Evolutionary conservation across 2,113 vertebrate genomes (phyloP), one percentile per base, ranked within the genome.

Genomic region (Menidia beryllina): DNA sequence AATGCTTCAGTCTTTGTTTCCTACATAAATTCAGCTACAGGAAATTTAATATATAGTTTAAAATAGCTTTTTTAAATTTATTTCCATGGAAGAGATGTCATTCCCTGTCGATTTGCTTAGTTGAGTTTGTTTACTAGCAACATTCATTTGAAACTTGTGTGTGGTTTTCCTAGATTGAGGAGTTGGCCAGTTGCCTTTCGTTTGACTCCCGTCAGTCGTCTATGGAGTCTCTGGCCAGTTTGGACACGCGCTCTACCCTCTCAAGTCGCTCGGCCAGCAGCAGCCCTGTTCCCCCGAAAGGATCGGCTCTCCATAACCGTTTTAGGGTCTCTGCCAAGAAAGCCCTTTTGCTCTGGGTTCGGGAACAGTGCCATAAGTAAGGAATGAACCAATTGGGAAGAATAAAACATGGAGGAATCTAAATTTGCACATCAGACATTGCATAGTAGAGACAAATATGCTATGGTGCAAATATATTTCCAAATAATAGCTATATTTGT

Each of bases 321-420:
- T 98, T 96, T 88, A 94, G 93, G 78, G 78, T 95, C 5, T 98
- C 97, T 2, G 96, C 98, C 78, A 97, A 96, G 89, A 98, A 97
- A 72, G 94, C 95, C 26, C 94, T 99, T 57, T 76, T 99, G 51
- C 85, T 96, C 15, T 99, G 98, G 98, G 97, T 95, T 25, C 93
- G 96, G 59, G 95, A 97, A 6, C 95, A 96, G 48, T 98, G 96
- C 81, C 94, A 95, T 25, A 89, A 66, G 98, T 99, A 85, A 91
- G 89, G 1, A 0, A 4, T 17, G 0, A 2, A 1, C n/a, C 49
- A 48, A 10, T 19, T 47, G 9, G 50, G 12, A 12, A 17, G 11
- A 38, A 3, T 21, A 14, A 26, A 19, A 5, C 21, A 55, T 15
- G 21, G 8, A 58, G 0, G 7, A 17, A 0, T 25, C 20, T 45